These are phyloP conservation scores for Dichetophora obliterata DNA, from an alignment of 2,888 invertebrate genomes.

Conservation along the genomic window DNA sequence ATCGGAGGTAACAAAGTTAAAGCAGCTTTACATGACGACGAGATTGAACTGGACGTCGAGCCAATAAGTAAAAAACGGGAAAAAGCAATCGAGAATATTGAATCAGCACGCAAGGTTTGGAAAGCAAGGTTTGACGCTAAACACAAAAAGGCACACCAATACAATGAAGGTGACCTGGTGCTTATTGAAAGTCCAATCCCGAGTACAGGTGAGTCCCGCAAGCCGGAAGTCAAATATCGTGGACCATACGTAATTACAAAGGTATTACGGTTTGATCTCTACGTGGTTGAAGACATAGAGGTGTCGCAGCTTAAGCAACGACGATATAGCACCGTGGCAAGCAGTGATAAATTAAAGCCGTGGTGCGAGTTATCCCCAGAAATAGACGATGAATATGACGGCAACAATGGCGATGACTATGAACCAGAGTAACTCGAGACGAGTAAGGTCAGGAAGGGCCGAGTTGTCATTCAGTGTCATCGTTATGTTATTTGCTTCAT, in stretches of 20 bases:
- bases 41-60: not conserved
- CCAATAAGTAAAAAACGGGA: slow-evolving; percentile 30
- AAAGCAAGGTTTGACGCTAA: slow-evolving; percentile 38
- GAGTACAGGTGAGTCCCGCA: slow-evolving; percentile 35
- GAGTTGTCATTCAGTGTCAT: slow-evolving; percentile 33
- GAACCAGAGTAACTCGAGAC: slow-evolving; percentile 37
- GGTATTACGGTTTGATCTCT: slow-evolving; percentile 34
- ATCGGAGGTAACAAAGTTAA: slow-evolving; percentile 40
- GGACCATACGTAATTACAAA: slow-evolving; percentile 36
- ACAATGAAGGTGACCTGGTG: slow-evolving; percentile 36
- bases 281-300: slow-evolving; percentile 34
- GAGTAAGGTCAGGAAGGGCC: slow-evolving; percentile 40
- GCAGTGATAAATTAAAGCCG: slow-evolving; percentile 44
- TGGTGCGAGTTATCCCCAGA: slow-evolving; percentile 40
- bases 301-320: slow-evolving; percentile 28
- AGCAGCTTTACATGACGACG: slow-evolving; percentile 36
- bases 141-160: slow-evolving; percentile 30
- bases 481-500: too few species aligned
- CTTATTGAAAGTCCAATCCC: slow-evolving; percentile 40
- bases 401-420: not conserved
- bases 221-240: slow-evolving; percentile 30
- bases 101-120: slow-evolving; percentile 27
- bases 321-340: slow-evolving; percentile 3
- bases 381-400: slow-evolving; percentile 33
- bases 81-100: slow-evolving; percentile 34